phyloP scores from a whole-genome alignment of 2,797 vertebrate species.

The Sus cebifrons region DNA sequence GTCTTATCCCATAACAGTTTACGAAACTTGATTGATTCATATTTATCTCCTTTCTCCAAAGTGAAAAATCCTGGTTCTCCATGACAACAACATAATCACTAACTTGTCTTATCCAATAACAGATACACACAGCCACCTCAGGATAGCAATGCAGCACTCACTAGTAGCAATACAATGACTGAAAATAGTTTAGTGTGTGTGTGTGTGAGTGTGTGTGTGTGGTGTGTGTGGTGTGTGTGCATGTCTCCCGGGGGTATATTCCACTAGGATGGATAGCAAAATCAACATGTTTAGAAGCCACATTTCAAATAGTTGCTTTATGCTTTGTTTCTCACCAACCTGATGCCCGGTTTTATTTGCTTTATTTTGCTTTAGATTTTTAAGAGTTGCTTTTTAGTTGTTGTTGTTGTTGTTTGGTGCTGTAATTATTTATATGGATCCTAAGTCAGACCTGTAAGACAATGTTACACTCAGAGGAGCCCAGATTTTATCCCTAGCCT shows the following conservation, averaged over 20 bases:
- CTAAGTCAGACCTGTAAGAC: background rate
- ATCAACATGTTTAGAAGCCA: background rate
- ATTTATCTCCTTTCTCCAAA: background rate
- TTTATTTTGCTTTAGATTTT: background rate
- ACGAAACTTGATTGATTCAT: background rate
- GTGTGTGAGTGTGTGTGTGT: no score
- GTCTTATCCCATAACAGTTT: no score
- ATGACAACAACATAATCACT: background rate
- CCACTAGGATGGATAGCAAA: background rate
- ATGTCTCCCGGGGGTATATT: rapidly evolving
- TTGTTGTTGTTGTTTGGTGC: background rate
- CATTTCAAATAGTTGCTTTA: background rate
- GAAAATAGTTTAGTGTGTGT: background rate
- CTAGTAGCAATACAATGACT: rapidly evolving
- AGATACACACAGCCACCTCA: background rate
- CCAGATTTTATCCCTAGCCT: background rate
- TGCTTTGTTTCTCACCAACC: background rate
- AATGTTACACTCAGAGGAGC: background rate
- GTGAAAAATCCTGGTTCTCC: background rate
- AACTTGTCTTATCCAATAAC: background rate
- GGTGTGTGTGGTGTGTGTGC: background rate
- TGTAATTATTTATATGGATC: background rate
- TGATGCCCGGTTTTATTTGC: background rate
- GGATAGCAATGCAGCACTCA: background rate
- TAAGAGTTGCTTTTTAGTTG: background rate